Evolutionary conservation across 2,888 invertebrate genomes (phyloP).

Genomic region (Dorcus hopei): DNA sequence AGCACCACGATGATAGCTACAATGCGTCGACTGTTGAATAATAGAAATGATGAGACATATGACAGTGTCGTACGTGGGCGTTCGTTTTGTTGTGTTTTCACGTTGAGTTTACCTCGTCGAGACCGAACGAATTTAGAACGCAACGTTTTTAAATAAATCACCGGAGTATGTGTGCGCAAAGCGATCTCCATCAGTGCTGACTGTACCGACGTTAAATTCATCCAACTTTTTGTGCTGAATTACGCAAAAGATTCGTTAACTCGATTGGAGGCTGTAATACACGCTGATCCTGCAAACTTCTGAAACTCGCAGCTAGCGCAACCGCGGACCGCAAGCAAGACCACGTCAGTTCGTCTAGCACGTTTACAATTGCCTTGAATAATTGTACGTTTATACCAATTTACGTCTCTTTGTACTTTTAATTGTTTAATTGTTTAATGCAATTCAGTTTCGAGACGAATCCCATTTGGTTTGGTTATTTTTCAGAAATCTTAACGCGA

Average conservation of each 20-base stretch:
- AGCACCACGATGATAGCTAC: background rate
- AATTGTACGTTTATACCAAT: conserved; percentile 32
- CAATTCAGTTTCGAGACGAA: too few species aligned
- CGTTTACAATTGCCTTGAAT: conserved; percentile 31
- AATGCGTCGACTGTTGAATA: background rate
- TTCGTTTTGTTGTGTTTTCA: background rate
- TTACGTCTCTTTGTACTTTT: conserved; percentile 24
- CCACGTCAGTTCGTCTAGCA: conserved; percentile 26
- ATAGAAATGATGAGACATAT: background rate
- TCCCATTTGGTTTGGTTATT: too few species aligned
- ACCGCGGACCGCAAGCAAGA: conserved; percentile 17
- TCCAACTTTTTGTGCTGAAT: background rate
- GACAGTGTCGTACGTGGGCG: background rate
- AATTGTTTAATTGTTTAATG: background rate
- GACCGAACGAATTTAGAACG: too few species aligned
- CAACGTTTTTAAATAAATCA: too few species aligned
- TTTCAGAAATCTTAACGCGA: background rate
- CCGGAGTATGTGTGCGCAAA: background rate
- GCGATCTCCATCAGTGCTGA: background rate
- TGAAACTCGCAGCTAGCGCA: background rate
- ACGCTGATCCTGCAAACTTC: conserved; percentile 1
- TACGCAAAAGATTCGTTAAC: conserved; percentile 3
- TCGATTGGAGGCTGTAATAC: background rate
- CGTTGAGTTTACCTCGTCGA: too few species aligned
- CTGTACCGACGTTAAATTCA: background rate